Conservation (phyloP, 2,888 invertebrate species). For the Iselma pallidipennis region DNA sequence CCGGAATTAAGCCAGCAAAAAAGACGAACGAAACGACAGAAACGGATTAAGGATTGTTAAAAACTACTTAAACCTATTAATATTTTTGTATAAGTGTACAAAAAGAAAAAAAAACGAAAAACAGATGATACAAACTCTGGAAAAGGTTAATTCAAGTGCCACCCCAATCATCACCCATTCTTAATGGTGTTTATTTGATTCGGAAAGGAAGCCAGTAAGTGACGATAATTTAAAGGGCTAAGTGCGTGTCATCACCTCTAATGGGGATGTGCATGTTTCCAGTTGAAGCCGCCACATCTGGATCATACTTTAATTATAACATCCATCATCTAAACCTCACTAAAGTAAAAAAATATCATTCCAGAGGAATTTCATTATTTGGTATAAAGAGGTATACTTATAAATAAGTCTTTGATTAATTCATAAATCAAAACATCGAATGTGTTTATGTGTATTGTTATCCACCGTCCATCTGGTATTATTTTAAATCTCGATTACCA, state of each 20-base stretch:
- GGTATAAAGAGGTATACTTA: no score
- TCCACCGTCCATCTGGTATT: neutral
- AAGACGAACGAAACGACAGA: neutral
- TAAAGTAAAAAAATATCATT: neutral
- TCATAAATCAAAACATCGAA: constrained; percentile 14
- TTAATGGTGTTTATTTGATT: constrained; percentile 37
- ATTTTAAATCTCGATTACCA: constrained; percentile 18
- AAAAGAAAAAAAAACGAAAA: neutral
- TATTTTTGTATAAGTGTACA: neutral
- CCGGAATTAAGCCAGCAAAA: constrained; percentile 17
- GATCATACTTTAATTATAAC: neutral
- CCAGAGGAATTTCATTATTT: neutral
- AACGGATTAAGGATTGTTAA: neutral
- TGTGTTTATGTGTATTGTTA: neutral
- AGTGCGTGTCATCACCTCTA: constrained; percentile 17
- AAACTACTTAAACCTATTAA: neutral
- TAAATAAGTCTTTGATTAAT: constrained; percentile 16
- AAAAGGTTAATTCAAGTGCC: constrained; percentile 21
- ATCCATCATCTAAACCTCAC: neutral
- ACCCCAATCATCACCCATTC: constrained; percentile 28
- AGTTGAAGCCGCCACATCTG: constrained; percentile 11
- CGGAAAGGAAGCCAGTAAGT: constrained; percentile 24
- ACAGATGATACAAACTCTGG: constrained; percentile 17
- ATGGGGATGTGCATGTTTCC: constrained; percentile 6
- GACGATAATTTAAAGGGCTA: constrained; percentile 26